Conservation (phyloP, 2,888 invertebrate genomes). For the Lasioglossum villosulum region DNA sequence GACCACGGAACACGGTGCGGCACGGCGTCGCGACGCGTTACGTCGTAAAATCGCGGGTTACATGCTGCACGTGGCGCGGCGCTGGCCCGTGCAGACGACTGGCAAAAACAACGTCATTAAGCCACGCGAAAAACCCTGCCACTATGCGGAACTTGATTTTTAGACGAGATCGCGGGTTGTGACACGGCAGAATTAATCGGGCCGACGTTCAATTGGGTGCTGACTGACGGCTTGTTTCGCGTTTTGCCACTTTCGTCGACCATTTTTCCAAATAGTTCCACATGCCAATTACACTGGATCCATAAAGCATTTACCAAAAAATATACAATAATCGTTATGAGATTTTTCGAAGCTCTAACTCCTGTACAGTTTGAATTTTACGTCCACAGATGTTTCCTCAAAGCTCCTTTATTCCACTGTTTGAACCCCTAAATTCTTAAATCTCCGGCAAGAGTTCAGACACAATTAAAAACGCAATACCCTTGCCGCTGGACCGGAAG, state of each 20-base stretch:
- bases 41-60: slow-evolving; percentile 32
- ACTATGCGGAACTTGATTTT: neutral
- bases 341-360: neutral
- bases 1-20: slow-evolving; percentile 17
- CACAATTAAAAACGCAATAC: slow-evolving; percentile 75
- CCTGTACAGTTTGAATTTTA: neutral
- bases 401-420: neutral
- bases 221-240: slow-evolving; percentile 11
- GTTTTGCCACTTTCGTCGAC: neutral
- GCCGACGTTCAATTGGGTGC: slow-evolving; percentile 14
- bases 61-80: slow-evolving; percentile 21
- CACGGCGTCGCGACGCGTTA: slow-evolving; percentile 18
- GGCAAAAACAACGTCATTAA: slow-evolving; percentile 25
- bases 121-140: neutral
- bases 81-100: neutral
- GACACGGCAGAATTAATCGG: slow-evolving; percentile 21
- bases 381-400: neutral
- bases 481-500: slow-evolving; percentile 39
- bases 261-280: neutral
- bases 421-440: slow-evolving; percentile 45
- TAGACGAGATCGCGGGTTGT: neutral
- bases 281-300: neutral
- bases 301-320: neutral
- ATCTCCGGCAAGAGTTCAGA: slow-evolving; percentile 57
- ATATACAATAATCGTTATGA: neutral